Conservation (phyloP, 2,888 invertebrate genomes). For the Drosophila quasianomalipes region DNA sequence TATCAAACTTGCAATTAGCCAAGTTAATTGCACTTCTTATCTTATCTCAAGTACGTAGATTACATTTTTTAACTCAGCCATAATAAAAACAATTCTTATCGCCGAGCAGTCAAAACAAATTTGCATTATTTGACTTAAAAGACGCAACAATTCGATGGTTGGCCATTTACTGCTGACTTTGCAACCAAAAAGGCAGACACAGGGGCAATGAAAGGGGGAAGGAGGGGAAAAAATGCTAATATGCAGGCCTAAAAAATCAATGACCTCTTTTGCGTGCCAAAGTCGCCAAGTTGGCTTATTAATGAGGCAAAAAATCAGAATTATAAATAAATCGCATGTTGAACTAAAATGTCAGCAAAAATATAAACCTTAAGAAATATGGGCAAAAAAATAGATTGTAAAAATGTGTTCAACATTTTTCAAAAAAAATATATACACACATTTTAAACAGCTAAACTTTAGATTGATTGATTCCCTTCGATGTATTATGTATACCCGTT, state of each 20-base stretch:
- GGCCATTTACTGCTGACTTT: constrained; percentile 29
- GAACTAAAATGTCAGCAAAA: constrained; percentile 39
- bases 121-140: constrained; percentile 39
- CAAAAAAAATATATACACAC: not conserved
- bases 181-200: not conserved
- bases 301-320: constrained; percentile 25
- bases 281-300: constrained; percentile 63
- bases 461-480: not conserved
- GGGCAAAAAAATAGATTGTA: constrained; percentile 10
- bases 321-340: too few relatives aligned
- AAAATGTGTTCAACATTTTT: constrained; percentile 39
- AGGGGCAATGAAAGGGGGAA: not conserved
- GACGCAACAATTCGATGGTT: constrained; percentile 40
- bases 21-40: not conserved
- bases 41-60: constrained; percentile 3
- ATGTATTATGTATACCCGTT: not conserved
- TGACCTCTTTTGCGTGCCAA: constrained; percentile 58
- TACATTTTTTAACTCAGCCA: constrained; percentile 13
- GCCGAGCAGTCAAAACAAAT: constrained; percentile 45
- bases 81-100: constrained; percentile 18
- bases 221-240: not conserved
- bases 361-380: not conserved
- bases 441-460: not conserved
- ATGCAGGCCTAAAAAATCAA: constrained; percentile 58
- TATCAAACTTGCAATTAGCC: not conserved